Conservation (phyloP, 1,140 invertebrate species). For the Drosophila cardini region DNA sequence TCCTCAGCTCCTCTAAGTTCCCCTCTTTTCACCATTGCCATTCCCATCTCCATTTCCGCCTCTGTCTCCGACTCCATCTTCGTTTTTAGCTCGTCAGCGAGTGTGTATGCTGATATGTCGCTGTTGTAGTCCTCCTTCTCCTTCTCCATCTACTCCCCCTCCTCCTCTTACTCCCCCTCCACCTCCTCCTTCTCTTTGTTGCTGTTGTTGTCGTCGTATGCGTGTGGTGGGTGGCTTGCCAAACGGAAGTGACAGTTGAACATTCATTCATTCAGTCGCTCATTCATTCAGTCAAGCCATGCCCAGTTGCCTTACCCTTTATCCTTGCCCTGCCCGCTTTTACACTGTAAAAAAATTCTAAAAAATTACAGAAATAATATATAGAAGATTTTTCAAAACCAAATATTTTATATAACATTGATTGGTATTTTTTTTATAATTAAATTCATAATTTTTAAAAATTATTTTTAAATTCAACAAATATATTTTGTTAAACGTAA, state of each 20-base stretch:
- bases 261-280: conserved; percentile 76
- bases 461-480: no score
- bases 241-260: conserved; percentile 80
- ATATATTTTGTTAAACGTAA: no score
- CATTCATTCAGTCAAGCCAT: conserved; percentile 52
- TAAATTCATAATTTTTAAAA: no score
- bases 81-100: conserved; percentile 38
- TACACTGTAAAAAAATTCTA: no score
- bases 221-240: conserved; percentile 49
- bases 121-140: background rate
- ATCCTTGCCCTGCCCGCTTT: background rate
- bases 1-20: background rate
- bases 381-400: no score
- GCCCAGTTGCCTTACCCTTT: conserved; percentile 22
- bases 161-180: background rate
- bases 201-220: conserved; percentile 22
- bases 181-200: background rate
- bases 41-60: conserved; percentile 6
- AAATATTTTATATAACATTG: no score
- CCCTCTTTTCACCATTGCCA: background rate
- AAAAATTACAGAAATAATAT: no score
- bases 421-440: no score
- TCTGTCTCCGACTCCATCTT: background rate
- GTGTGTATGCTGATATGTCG: conserved; percentile 54
- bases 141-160: no score